Base-by-base conservation (phyloP, 2,113 vertebrate genomes). In the Lepidothrix coronata region DNA sequence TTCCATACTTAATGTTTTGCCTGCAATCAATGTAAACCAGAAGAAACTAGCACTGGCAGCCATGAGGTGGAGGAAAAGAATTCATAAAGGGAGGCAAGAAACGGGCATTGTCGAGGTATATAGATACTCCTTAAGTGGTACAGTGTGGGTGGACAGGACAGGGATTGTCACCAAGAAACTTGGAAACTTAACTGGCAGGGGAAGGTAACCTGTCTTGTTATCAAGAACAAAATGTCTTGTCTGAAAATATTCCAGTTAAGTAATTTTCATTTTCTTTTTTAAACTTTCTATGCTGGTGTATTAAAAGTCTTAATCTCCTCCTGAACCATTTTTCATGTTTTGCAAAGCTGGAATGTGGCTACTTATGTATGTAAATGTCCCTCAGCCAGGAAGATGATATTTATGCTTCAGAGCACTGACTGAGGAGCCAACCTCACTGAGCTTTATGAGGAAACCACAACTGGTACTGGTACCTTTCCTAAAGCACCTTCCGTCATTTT, bases 1-100 rank as follows among this genome's bases (percentile, higher is more conserved):
- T 85, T 98, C 98, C 65, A 98, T 99, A 91, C 98, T 99, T 62
- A 98, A 98, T 22, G 99, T 97, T 59, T 91, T 99, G 82, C 95
- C 98, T 95, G 98, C 98, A 91, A 98, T 99, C 96, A 99, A 74
- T 39, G 95, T 98, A 30, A 99, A 99, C 92, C 99, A 99, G 91
- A 99, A 97, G 95, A 99, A 97, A 75, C 97, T 99, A 80, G 99
- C 99, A 5, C 92, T 98, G 7, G 98, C 99, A 43, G 99, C 99
- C 61, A 98, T 99, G 99, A 98, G 99, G 67, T 99, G 99, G 99
- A 99, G 99, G 75, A 99, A 98, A 85, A 96, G 95, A 59, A 98
- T 99, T 91, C 98, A 99, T 77, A 98, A 96, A 68, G 95, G 91
- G 82, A 97, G 89, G 35, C 96, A 98, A 72, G 97, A 97, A 17